phyloP scores from a whole-genome alignment of 2,888 invertebrate genomes.

The Sinhomidia bicolor region DNA sequence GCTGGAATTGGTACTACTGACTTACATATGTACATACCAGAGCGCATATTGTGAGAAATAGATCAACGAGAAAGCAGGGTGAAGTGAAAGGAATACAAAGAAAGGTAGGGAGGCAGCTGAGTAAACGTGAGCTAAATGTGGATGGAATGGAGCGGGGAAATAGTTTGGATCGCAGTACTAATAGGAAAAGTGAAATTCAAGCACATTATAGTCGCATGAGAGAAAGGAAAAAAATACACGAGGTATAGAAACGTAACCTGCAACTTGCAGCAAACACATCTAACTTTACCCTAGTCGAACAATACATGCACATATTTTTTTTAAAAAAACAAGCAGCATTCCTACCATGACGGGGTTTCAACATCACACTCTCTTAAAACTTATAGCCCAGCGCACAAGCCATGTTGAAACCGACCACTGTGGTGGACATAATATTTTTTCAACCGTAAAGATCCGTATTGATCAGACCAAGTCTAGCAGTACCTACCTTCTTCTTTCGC shows the following conservation, averaged over 20 bases:
- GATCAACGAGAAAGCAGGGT: neutral
- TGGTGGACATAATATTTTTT: too few relatives aligned
- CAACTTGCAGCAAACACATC: neutral
- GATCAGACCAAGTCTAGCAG: too few relatives aligned
- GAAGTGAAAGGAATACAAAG: neutral
- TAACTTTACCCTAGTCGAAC: too few relatives aligned
- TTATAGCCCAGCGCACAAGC: too few relatives aligned
- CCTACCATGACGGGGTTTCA: too few relatives aligned
- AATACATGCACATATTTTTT: too few relatives aligned
- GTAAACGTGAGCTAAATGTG: neutral
- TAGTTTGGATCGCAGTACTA: neutral
- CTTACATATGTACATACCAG: neutral
- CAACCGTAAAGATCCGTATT: too few relatives aligned
- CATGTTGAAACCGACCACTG: neutral
- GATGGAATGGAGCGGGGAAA: too few relatives aligned
- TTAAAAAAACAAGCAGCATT: too few relatives aligned
- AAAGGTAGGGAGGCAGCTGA: neutral
- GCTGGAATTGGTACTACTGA: neutral
- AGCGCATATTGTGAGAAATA: neutral
- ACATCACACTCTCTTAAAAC: too few relatives aligned
- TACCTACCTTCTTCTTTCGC: too few relatives aligned
- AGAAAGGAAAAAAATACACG: neutral
- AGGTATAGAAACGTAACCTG: neutral
- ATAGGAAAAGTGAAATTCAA: neutral
- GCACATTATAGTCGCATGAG: neutral